Percentiles rank a stretch among this genome's conserved stretches.
Conservation (phyloP, 2,113 vertebrate genomes). For the Gallinago media region DNA sequence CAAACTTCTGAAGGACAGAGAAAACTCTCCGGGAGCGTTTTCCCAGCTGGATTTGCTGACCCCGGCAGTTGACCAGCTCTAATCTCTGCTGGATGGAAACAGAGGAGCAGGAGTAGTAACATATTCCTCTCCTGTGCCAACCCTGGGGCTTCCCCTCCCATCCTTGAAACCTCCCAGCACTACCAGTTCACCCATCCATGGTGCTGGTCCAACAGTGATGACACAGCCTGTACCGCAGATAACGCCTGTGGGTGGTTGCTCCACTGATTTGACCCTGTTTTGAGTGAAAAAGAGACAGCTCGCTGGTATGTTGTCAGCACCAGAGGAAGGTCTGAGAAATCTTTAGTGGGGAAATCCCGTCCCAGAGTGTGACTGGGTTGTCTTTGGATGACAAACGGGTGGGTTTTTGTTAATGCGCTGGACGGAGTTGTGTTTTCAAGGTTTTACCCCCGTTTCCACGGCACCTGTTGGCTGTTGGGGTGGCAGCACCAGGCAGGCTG, state of each 20-base stretch:
- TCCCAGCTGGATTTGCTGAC: neutral
- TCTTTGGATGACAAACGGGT: neutral
- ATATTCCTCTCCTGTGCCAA: neutral
- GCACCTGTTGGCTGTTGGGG: neutral
- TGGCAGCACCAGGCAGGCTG: neutral
- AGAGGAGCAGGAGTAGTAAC: neutral
- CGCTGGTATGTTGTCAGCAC: neutral
- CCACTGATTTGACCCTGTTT: neutral
- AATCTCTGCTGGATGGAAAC: neutral
- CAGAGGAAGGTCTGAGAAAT: neutral
- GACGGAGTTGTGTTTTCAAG: neutral
- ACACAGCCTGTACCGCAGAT: rapidly evolving
- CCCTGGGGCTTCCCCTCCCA: neutral
- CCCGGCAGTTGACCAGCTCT: neutral
- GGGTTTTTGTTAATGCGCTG: neutral
- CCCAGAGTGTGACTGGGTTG: neutral
- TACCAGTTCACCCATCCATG: neutral
- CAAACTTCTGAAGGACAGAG: neutral
- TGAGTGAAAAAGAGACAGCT: neutral
- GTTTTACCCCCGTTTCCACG: neutral
- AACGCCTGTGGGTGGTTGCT: rapidly evolving
- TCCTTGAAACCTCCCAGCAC: neutral
- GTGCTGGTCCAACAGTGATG: neutral
- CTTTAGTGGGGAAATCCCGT: neutral
- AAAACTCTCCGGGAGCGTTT: neutral